Base-by-base conservation (phyloP, 2,113 vertebrate genomes). In the Mormyrus iriodes region DNA sequence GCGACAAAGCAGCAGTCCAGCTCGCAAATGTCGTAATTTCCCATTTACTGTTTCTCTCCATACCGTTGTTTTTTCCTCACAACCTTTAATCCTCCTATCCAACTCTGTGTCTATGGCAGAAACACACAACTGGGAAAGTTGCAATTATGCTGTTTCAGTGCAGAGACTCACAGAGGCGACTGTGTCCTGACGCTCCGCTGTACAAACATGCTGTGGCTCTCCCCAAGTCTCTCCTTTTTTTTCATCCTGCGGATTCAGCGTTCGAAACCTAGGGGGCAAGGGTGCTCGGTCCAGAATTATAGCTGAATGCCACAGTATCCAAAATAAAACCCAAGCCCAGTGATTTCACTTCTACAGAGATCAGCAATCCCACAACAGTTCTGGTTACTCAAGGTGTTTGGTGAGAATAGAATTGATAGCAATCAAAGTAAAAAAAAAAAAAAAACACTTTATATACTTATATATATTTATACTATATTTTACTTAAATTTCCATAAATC, bases 141-240 rank as follows among this genome's bases (percentile, higher is more conserved):
- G 69, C 51, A 87, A 91, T 93, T 92, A 90, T 86, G 27, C 6
- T 88, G 46, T 88, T 79, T 91, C 27, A 46, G 44, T 90, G 52
- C 90, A 88, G 86, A 84, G 84, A 27, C 48, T 83, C 13, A 15
- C 44, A 55, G 21, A 76, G 69, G 48, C 90, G 73, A 48, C 89
- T 79, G 85, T 89, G 76, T 84, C 58, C 84, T 58, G 88, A 90
- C 83, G 73, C 61, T 87, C 12, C 7, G 12, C 8, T 46, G 88
- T 88, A 91, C 92, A 92, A 91, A 91, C 91, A 93, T 90, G 90
- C 92, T 92, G 90, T 92, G 89, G 65, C 39, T 46, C 91, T 93
- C 93, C 92, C 92, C 73, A 86, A 90, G 92, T 94, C 89, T 93
- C 92, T 93, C 93, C n/a, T n/a, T n/a, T 93, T 91, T 93, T 92